These are phyloP conservation scores for Abramis brama DNA, from an alignment of 2,113 vertebrate species.

Conservation along the genomic window DNA sequence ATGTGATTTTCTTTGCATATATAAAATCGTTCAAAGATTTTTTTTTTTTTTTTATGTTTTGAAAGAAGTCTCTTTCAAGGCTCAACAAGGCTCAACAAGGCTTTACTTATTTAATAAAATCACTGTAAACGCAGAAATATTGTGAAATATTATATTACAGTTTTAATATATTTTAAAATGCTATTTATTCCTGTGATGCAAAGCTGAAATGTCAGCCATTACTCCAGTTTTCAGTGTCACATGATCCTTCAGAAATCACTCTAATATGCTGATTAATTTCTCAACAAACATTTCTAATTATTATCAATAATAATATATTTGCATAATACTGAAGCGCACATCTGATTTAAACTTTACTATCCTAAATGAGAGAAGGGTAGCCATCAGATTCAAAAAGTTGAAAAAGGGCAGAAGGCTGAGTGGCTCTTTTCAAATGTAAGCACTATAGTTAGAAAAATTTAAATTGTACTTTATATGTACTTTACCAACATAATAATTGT, in stretches of 20 bases:
- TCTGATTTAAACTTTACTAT: neutral
- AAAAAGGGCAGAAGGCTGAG: neutral
- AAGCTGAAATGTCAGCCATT: neutral
- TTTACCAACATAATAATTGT: neutral
- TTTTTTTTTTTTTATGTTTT: neutral
- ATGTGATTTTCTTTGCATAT: neutral
- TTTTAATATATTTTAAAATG: neutral
- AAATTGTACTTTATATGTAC: neutral
- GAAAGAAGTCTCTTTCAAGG: neutral
- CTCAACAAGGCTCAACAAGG: neutral
- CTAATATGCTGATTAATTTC: neutral
- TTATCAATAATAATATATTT: neutral
- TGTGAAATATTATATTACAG: neutral
- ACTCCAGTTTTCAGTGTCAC: neutral
- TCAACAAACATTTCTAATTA: neutral
- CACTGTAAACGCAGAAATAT: neutral
- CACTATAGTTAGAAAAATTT: neutral
- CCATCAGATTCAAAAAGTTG: neutral
- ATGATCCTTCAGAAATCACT: neutral
- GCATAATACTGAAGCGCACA: neutral
- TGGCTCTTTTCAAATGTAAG: neutral
- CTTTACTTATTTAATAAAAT: neutral
- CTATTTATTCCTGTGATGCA: neutral
- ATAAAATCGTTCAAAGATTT: neutral
- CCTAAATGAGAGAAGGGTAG: neutral